Conservation (phyloP, 2,888 invertebrate species). For the Stenchaetothrips biformis region DNA sequence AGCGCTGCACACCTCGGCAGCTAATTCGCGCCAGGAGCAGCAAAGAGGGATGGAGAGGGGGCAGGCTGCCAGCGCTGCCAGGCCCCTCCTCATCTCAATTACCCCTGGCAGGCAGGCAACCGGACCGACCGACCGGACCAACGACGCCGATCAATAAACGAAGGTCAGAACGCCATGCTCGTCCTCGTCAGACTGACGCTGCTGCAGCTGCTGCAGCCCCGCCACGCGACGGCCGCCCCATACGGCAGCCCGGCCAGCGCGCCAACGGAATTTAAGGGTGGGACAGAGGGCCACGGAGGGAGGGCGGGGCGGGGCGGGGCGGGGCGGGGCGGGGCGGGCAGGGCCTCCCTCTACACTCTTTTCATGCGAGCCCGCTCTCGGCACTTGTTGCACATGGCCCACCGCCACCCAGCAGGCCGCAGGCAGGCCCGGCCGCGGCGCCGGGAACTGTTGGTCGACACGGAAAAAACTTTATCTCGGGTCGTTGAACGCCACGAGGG, state of each 20-base stretch:
- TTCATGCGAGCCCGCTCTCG: neutral
- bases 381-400: conserved; percentile 15
- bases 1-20: conserved; percentile 7
- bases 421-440: no score
- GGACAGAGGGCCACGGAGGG: no score
- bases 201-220: neutral
- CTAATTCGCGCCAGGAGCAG: neutral
- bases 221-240: neutral
- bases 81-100: neutral
- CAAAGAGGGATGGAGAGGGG: neutral
- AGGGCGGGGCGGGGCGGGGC: no score
- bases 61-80: neutral
- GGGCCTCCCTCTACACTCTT: neutral
- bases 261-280: no score
- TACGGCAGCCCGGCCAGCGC: neutral
- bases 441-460: no score
- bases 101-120: neutral
- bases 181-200: no score
- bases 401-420: neutral
- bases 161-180: neutral
- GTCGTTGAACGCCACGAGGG: no score
- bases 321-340: neutral
- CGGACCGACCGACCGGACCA: neutral
- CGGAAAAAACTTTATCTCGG: no score
- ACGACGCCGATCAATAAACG: neutral